Evolutionary conservation across 2,888 invertebrate species (phyloP).

Genomic region (Xanthorhoe spadicearia): DNA sequence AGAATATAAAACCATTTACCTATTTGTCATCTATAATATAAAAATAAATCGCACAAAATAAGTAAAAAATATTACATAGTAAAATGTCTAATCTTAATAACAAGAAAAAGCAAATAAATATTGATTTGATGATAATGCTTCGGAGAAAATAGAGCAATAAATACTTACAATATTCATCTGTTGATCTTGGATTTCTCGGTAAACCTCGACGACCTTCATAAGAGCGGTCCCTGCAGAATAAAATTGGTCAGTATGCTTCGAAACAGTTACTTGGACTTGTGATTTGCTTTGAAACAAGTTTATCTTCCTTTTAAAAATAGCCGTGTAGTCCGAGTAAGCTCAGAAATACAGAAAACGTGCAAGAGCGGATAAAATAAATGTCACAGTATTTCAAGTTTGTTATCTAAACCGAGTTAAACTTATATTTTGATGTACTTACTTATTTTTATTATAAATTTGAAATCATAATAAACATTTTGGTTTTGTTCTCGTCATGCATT

Average conservation of each 20-base stretch:
- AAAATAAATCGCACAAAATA: too few species aligned
- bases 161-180: constrained; percentile 96
- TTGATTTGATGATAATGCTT: not conserved
- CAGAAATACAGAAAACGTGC: not conserved
- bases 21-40: too few species aligned
- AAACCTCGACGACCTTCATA: constrained; percentile 96
- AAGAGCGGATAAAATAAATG: not conserved
- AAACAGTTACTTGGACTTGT: constrained; percentile 23
- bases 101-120: not conserved
- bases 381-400: not conserved
- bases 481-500: too few species aligned
- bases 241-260: constrained; percentile 37
- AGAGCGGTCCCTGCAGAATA: constrained; percentile 90
- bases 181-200: constrained; percentile 96
- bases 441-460: too few species aligned
- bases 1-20: too few species aligned
- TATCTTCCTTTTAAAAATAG: constrained; percentile 22
- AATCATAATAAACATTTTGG: too few species aligned
- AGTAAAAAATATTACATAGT: too few species aligned
- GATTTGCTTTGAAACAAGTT: constrained; percentile 10
- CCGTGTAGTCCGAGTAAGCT: not conserved
- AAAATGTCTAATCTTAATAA: not conserved
- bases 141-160: not conserved
- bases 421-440: too few species aligned
- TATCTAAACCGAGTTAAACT: not conserved